Evolutionary conservation across 1,140 invertebrate species (phyloP).

Genomic region (Dermatophagoides farinae): DNA sequence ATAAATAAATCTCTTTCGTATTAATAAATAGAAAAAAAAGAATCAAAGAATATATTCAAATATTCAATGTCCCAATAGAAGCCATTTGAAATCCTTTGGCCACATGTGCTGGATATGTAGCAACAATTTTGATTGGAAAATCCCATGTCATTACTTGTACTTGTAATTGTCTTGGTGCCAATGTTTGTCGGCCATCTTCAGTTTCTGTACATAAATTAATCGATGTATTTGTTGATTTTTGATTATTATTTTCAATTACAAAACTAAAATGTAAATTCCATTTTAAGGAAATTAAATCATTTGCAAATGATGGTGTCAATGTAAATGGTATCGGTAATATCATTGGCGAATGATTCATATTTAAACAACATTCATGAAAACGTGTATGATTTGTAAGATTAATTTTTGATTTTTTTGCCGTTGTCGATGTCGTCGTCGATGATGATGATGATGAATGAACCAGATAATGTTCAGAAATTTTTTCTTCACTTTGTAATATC

Average conservation of each 20-base stretch:
- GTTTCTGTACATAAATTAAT: constrained; percentile 21
- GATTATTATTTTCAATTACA: constrained; percentile 47
- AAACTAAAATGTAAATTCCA: constrained; percentile 95
- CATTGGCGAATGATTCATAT: constrained; percentile 64
- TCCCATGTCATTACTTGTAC: constrained; percentile 98
- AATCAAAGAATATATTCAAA: background rate
- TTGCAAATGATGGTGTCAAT: constrained; percentile 75
- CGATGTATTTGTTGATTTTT: constrained; percentile 21
- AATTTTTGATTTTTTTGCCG: background rate
- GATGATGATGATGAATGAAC: constrained; percentile 19
- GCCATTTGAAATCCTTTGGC: constrained; percentile 19
- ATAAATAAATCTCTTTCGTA: background rate
- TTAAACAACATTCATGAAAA: constrained; percentile 75
- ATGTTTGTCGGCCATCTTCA: constrained; percentile 42
- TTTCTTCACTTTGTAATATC: constrained; percentile 77
- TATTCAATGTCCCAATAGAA: constrained; percentile 1
- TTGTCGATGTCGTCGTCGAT: no score
- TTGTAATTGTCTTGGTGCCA: constrained; percentile 52
- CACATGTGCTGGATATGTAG: constrained; percentile 61
- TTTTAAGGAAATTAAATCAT: constrained; percentile 57
- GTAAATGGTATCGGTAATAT: constrained; percentile 79
- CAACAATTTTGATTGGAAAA: constrained; percentile 73
- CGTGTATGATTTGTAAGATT: constrained; percentile 47
- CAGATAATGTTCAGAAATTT: constrained; percentile 41
- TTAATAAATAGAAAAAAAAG: background rate